Evolutionary conservation across 2,113 vertebrate genomes (phyloP).

Genomic region (Amazona guildingii): DNA sequence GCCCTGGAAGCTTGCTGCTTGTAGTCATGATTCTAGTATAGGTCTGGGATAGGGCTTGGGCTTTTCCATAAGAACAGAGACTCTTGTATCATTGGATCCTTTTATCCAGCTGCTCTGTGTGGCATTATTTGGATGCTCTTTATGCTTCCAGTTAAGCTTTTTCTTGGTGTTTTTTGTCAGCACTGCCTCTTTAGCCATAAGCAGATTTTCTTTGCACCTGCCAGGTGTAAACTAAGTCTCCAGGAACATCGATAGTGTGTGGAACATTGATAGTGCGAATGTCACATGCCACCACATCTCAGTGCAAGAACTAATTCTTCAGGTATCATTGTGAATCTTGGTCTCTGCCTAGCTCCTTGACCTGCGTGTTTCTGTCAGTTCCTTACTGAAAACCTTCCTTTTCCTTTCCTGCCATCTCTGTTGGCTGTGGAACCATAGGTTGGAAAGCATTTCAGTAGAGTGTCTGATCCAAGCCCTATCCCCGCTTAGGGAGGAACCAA

Average conservation of each 20-base stretch:
- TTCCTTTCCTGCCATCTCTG: neutral
- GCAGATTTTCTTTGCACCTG: neutral
- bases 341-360: neutral
- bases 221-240: neutral
- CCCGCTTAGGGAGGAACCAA: neutral
- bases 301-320: neutral
- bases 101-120: neutral
- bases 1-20: neutral
- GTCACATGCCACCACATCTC: fast-evolving
- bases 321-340: neutral
- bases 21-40: neutral
- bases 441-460: neutral
- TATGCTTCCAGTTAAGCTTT: neutral
- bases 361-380: neutral
- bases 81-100: neutral
- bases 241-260: fast-evolving
- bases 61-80: neutral
- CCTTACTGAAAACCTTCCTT: neutral
- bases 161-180: neutral
- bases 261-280: fast-evolving
- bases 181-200: neutral
- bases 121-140: neutral
- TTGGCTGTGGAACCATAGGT: neutral
- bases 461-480: neutral
- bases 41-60: neutral